A percentile compares a stretch with the other conserved stretches of the same genome.
Evolutionary conservation across 1,140 invertebrate genomes (phyloP).

Genomic region (Rhagoletis zephyria): DNA sequence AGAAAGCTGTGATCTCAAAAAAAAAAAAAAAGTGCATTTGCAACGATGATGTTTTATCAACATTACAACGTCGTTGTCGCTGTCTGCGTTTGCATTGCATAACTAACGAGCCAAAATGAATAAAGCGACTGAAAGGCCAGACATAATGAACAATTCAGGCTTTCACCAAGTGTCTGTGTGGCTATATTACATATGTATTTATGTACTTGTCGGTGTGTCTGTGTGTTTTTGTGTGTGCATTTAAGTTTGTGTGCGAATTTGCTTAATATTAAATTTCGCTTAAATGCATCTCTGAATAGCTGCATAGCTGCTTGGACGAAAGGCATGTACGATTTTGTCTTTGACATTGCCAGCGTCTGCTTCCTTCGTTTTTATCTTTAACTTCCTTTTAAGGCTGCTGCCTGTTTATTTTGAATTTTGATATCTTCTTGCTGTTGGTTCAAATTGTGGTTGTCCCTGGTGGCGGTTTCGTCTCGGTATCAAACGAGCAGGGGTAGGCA

Average conservation of each 20-base stretch:
- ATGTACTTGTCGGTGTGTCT: neutral
- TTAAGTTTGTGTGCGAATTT: slow-evolving; percentile 16
- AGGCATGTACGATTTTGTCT: slow-evolving; percentile 30
- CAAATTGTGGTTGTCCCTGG: neutral
- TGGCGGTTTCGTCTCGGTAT: neutral
- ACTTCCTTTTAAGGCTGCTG: neutral
- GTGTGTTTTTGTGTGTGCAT: neutral
- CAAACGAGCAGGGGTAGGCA: neutral
- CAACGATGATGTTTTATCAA: slow-evolving; percentile 11
- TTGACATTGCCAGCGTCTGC: neutral
- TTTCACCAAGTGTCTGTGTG: neutral
- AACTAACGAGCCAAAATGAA: slow-evolving; percentile 44
- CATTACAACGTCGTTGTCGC: slow-evolving; percentile 24
- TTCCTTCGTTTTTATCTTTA: neutral
- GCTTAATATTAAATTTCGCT: slow-evolving; percentile 52
- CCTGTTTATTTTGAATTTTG: slow-evolving; percentile 33
- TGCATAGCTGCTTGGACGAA: neutral
- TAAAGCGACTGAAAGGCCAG: slow-evolving; percentile 36
- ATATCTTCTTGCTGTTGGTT: slow-evolving; percentile 30
- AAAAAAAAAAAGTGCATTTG: slow-evolving; percentile 34
- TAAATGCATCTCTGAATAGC: neutral
- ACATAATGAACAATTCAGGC: slow-evolving; percentile 45
- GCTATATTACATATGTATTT: neutral
- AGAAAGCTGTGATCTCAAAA: neutral
- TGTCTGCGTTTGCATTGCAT: slow-evolving; percentile 51